Base-by-base conservation (phyloP, 2,113 vertebrate species). In the Callorhinus ursinus region DNA sequence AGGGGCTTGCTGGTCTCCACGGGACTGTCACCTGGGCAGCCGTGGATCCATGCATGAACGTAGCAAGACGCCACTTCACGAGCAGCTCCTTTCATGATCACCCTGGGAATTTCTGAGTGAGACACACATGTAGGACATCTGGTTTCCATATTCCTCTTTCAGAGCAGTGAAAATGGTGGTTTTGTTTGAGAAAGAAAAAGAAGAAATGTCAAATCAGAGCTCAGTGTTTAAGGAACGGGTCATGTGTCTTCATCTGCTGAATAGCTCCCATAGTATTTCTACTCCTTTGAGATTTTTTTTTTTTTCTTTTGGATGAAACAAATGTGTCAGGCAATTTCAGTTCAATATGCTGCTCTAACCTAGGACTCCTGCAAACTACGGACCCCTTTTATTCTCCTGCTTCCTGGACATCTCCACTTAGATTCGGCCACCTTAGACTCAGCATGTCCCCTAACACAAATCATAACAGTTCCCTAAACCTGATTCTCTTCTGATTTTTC, bases 171-270 rank as follows among this genome's bases (percentile, higher is more conserved):
- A 76, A 72, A 57, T 57, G 42, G 26, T 84, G 95, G 26, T 90
- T 71, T 89, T 88, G 24, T 90, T 59, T 90, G 88, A 94, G 69
- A 90, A 83, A 82, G 36, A 33, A 39, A 57, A 67, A 82, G 42
- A 63, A 36, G 90, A 31, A 74, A 90, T 69, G 80, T 53, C 76
- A 55, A 63, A 16, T n/a, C 59, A 18, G 86, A 80, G 36, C 61
- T 93, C 86, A 16, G 22, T 33, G 69, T 86, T 65, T 72, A 36
- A 80, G 88, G 95, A 65, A 84, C 39, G 16, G 69, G 11, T 63
- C n/a, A 0, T 69, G 80, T 81, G 36, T 93, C 80, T 87, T 33
- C 33, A n/a, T 55, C 74, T 57, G 12, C 49, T 96, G 63, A 82
- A n/a, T 67, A 69, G 85, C 51, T 39, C 81, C 71, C 21, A 0